A percentile compares a stretch with the other conserved stretches of the same genome.
Evolutionary conservation across 2,888 invertebrate genomes (phyloP).

Genomic region (Neoscelio sp.): DNA sequence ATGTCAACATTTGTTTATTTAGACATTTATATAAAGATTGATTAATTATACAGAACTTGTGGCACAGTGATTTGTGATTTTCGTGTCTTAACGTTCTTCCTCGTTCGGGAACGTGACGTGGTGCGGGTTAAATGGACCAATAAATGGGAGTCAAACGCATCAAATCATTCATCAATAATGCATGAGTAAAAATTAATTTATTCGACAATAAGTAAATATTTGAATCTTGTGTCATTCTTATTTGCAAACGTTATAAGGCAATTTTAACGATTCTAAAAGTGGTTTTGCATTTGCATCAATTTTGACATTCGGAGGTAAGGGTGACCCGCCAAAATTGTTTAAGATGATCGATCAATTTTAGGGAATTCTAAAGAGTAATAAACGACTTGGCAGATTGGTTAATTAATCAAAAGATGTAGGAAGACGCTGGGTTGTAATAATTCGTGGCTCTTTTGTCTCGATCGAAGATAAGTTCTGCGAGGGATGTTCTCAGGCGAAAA

Average conservation of each 20-base stretch:
- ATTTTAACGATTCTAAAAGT: too few relatives aligned
- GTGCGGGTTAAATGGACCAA: conserved; percentile 5
- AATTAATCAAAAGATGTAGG: conserved; percentile 10
- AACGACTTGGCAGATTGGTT: not conserved
- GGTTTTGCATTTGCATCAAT: too few relatives aligned
- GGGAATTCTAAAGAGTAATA: too few relatives aligned
- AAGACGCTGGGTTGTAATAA: too few relatives aligned
- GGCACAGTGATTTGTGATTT: conserved; percentile 17
- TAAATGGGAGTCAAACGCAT: conserved; percentile 12
- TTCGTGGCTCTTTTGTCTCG: not conserved
- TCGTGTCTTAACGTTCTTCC: conserved; percentile 9
- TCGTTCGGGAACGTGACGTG: conserved; percentile 1
- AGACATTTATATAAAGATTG: conserved; percentile 17
- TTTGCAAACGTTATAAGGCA: not conserved
- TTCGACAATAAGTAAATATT: conserved; percentile 1
- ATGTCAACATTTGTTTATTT: conserved; percentile 14
- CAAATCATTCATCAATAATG: conserved; percentile 21
- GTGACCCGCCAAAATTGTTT: conserved; percentile 1
- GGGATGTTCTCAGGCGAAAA: too few relatives aligned
- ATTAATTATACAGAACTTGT: conserved; percentile 1
- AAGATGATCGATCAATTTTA: not conserved
- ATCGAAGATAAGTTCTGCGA: not conserved
- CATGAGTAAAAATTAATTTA: conserved; percentile 20
- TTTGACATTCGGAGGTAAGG: too few relatives aligned
- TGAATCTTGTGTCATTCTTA: not conserved